Evolutionary conservation across 2,888 invertebrate genomes (phyloP).

Genomic region (Drosophila percnosoma): DNA sequence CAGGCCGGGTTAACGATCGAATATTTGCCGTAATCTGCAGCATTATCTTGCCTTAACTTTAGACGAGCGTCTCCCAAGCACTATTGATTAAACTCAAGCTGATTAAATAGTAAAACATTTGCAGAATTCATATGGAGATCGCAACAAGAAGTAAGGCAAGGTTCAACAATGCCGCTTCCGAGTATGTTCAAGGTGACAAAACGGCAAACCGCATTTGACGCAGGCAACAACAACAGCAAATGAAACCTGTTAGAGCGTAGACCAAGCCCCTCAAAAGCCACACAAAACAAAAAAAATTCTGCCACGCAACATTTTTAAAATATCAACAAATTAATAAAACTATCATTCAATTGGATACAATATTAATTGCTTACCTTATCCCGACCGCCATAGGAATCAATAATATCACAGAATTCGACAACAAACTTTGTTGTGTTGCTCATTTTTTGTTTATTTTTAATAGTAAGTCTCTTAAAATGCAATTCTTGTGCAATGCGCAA

Average conservation of each 20-base stretch:
- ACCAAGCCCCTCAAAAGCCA: constrained; percentile 6
- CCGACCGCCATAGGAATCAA: constrained; percentile 93
- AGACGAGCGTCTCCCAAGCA: constrained; percentile 16
- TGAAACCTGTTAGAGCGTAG: constrained; percentile 52
- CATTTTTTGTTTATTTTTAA: constrained; percentile 45
- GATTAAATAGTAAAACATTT: constrained; percentile 52
- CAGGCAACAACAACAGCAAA: constrained; percentile 1
- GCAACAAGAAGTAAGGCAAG: constrained; percentile 52
- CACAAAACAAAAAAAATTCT: not conserved
- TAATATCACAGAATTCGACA: constrained; percentile 89
- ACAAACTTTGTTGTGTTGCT: constrained; percentile 74
- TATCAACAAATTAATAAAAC: not conserved
- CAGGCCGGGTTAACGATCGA: constrained; percentile 27
- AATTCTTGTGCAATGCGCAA: not conserved
- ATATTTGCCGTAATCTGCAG: constrained; percentile 18
- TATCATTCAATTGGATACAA: not conserved
- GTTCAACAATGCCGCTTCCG: constrained; percentile 55
- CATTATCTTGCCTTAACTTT: constrained; percentile 59
- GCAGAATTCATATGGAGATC: constrained; percentile 36
- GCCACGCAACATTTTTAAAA: constrained; percentile 55
- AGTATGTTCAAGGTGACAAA: constrained; percentile 32
- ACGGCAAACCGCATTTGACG: constrained; percentile 9
- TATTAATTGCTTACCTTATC: constrained; percentile 89
- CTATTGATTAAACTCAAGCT: constrained; percentile 20
- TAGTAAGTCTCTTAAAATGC: not conserved